phyloP scores from a whole-genome alignment of 2,113 vertebrate genomes.

The Pangasianodon gigas region DNA sequence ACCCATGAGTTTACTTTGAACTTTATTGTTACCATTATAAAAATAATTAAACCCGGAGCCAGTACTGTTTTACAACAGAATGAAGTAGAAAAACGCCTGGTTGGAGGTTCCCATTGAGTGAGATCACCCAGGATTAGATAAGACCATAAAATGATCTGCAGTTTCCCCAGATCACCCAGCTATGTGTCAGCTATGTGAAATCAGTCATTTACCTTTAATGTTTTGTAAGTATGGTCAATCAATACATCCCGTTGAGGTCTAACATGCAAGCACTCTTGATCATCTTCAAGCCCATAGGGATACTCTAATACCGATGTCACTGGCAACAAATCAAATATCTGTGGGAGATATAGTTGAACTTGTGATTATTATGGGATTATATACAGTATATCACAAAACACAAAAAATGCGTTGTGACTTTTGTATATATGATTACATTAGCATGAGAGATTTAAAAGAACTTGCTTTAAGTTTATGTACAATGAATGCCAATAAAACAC shows the following conservation, averaged over 20 bases:
- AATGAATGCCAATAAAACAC: background rate
- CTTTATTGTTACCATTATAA: background rate
- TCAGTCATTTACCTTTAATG: constrained; percentile 61
- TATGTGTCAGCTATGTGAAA: background rate
- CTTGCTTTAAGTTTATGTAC: background rate
- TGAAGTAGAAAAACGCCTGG: too few relatives aligned
- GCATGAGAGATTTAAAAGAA: background rate
- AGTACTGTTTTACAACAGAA: background rate
- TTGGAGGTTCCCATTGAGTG: background rate
- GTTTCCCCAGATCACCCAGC: background rate
- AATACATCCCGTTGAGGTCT: constrained; percentile 52
- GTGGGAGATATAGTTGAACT: background rate
- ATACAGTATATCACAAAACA: background rate
- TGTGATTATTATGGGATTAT: background rate
- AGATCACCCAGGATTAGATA: background rate
- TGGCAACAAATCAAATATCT: constrained; percentile 69
- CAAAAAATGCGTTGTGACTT: background rate
- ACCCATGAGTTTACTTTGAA: background rate
- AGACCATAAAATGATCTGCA: background rate
- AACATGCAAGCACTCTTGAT: constrained; percentile 54
- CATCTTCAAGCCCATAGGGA: constrained; percentile 53
- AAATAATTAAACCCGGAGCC: background rate
- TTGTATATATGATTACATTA: background rate
- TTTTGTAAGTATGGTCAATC: constrained; percentile 20
- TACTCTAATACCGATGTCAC: background rate